These are phyloP conservation scores for Cephus pygmeus DNA, from an alignment of 2,888 invertebrate genomes.

Conservation along the genomic window DNA sequence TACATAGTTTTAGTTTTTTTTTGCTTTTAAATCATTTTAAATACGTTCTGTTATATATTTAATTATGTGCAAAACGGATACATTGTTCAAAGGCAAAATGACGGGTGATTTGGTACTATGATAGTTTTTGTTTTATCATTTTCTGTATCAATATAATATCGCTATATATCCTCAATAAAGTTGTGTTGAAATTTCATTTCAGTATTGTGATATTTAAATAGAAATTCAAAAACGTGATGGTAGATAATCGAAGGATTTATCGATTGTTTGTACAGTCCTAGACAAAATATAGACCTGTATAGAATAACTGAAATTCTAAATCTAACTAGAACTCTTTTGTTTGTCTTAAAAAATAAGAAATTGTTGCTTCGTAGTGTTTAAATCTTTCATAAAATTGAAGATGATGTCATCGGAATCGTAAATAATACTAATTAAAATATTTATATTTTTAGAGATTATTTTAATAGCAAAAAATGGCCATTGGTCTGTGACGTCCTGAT, in stretches of 20 bases:
- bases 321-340: background rate
- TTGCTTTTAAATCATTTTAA: too few species aligned
- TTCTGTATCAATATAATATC: background rate
- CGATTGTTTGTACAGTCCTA: background rate
- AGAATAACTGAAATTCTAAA: background rate
- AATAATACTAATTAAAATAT: background rate
- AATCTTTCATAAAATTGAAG: background rate
- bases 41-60: too few species aligned
- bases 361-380: background rate
- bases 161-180: background rate
- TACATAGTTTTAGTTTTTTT: too few species aligned
- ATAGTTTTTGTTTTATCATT: background rate
- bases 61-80: background rate
- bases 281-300: background rate
- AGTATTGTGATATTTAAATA: background rate
- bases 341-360: background rate
- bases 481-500: too few species aligned
- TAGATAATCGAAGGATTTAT: background rate
- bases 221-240: background rate
- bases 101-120: background rate
- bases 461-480: background rate
- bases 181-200: background rate
- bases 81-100: background rate
- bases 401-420: background rate
- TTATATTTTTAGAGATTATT: background rate